phyloP scores from a whole-genome alignment of 2,113 vertebrate species.

The Syngnathus typhle region DNA sequence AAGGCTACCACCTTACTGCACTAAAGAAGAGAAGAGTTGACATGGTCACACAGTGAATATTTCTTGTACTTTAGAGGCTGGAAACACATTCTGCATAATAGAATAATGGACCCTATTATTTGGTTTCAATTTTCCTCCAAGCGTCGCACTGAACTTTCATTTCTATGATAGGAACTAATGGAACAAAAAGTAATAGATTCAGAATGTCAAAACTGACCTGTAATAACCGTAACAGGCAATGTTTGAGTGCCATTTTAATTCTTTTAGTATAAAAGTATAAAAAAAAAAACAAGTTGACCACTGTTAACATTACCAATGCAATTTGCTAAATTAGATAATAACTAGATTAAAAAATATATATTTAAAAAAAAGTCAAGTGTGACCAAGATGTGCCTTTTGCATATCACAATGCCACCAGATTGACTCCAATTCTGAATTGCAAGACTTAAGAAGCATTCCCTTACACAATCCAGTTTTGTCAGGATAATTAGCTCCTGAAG shows the following conservation, averaged over 20 bases:
- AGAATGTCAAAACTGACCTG: background rate
- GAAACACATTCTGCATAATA: background rate
- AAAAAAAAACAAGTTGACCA: background rate
- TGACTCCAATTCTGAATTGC: background rate
- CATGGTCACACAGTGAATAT: slow-evolving; percentile 3
- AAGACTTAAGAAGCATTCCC: background rate
- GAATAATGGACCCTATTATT: background rate
- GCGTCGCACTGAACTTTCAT: background rate
- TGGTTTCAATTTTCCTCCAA: background rate
- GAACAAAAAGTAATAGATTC: background rate
- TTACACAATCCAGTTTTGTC: background rate
- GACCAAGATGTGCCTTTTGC: too few relatives aligned
- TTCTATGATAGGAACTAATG: background rate
- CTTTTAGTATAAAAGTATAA: background rate
- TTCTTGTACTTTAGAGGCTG: background rate
- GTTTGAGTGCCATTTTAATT: background rate
- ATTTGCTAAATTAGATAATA: too few relatives aligned
- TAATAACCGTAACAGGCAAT: background rate
- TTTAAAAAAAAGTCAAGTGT: too few relatives aligned
- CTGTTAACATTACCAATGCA: too few relatives aligned
- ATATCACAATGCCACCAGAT: too few relatives aligned
- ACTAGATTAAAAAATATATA: too few relatives aligned
- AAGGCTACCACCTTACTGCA: background rate
- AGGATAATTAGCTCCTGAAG: background rate
- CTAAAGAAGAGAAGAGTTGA: background rate